These are phyloP conservation scores for Drosophila emarginata DNA, from an alignment of 2,888 invertebrate genomes.

Conservation along the genomic window DNA sequence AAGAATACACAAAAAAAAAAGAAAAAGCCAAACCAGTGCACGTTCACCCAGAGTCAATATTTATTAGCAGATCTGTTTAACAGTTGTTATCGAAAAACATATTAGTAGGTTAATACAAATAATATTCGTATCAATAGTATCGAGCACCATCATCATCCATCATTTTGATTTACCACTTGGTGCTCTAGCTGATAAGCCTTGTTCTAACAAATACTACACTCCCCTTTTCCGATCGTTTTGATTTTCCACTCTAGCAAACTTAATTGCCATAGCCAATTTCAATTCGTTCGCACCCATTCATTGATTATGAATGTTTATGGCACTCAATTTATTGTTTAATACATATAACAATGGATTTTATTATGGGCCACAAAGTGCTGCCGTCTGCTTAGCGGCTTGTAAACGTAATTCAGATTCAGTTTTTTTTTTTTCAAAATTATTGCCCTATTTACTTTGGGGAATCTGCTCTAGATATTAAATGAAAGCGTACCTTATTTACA, in stretches of 20 bases:
- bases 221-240: slow-evolving; percentile 48
- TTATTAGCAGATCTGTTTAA: neutral
- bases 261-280: slow-evolving; percentile 27
- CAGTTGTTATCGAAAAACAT: slow-evolving; percentile 6
- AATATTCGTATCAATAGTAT: neutral
- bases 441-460: slow-evolving; percentile 4
- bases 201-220: neutral
- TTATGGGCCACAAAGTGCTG: slow-evolving; percentile 16
- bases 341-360: slow-evolving; percentile 55
- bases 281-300: slow-evolving; percentile 34
- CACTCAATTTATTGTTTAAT: slow-evolving; percentile 52
- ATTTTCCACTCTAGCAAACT: slow-evolving; percentile 38
- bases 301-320: slow-evolving; percentile 58
- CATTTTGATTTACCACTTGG: slow-evolving; percentile 15
- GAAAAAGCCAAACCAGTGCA: neutral
- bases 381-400: slow-evolving; percentile 9
- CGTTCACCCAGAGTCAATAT: neutral
- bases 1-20: no score
- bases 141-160: slow-evolving; percentile 4
- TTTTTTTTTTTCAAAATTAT: neutral
- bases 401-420: slow-evolving; percentile 12
- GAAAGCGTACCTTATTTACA: slow-evolving; percentile 52
- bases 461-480: slow-evolving; percentile 9
- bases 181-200: slow-evolving; percentile 24
- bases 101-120: neutral